phyloP scores from a whole-genome alignment of 2,888 invertebrate species.

The Leptogaster cylindrica region DNA sequence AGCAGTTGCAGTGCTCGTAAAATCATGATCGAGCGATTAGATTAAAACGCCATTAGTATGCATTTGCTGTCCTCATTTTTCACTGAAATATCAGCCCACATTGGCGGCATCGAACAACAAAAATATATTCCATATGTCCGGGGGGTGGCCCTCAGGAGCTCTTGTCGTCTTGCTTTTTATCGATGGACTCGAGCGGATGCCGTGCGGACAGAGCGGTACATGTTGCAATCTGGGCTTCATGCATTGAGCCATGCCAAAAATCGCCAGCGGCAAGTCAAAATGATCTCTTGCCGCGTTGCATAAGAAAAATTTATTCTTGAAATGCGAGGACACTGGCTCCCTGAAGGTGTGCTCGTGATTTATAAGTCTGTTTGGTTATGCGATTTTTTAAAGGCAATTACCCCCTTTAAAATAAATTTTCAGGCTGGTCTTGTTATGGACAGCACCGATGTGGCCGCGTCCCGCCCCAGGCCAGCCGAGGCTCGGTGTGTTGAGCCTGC shows the following conservation, averaged over 20 bases:
- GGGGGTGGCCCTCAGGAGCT: constrained; percentile 5
- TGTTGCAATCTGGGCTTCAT: constrained; percentile 37
- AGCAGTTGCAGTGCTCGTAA: constrained; percentile 25
- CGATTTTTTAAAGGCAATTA: constrained; percentile 47
- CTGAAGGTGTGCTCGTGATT: constrained; percentile 47
- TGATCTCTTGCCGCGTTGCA: constrained; percentile 42
- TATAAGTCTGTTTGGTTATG: constrained; percentile 47
- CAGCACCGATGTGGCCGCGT: constrained; percentile 28
- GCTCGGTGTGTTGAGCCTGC: constrained; percentile 19
- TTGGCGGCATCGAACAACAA: constrained; percentile 48
- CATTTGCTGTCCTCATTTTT: constrained; percentile 51
- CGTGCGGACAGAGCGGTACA: constrained; percentile 23
- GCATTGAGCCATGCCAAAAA: constrained; percentile 25
- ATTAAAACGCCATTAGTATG: constrained; percentile 52
- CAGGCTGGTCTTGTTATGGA: constrained; percentile 42
- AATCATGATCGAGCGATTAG: constrained; percentile 43
- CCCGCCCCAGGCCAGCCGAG: constrained; percentile 7
- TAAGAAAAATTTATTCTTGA: constrained; percentile 46
- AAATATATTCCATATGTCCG: constrained; percentile 28
- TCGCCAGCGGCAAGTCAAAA: constrained; percentile 19
- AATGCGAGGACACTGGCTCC: constrained; percentile 46
- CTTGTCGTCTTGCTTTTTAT: constrained; percentile 38
- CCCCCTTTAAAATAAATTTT: constrained; percentile 41
- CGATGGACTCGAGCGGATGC: not conserved
- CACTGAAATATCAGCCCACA: constrained; percentile 52